These are phyloP conservation scores for Gambusia holbrooki DNA, from an alignment of 2,113 vertebrate species.

Conservation along the genomic window DNA sequence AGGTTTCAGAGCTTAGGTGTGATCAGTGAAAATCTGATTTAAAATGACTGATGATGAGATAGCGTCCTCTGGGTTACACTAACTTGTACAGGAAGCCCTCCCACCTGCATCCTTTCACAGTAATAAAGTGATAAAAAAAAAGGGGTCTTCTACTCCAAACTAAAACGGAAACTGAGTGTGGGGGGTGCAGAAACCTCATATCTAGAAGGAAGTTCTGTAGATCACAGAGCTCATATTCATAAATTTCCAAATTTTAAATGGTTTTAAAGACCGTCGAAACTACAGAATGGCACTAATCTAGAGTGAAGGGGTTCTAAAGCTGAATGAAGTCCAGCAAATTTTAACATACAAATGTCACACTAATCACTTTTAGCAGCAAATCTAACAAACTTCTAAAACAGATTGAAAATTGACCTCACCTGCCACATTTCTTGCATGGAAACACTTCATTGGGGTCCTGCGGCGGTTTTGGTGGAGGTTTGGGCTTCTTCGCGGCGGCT, in stretches of 20 bases:
- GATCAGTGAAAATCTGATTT: not conserved
- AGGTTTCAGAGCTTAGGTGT: not conserved
- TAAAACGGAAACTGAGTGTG: not conserved
- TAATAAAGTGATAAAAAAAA: not conserved
- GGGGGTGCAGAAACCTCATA: not conserved
- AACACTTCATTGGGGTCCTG: conserved; percentile 89
- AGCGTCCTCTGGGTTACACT: not conserved
- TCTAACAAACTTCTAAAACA: not conserved
- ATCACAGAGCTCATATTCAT: too few relatives aligned
- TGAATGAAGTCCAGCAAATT: not conserved
- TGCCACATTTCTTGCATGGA: conserved; percentile 97
- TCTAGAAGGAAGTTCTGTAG: not conserved
- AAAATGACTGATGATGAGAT: not conserved
- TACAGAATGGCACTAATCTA: not conserved
- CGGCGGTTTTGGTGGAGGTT: conserved; percentile 75
- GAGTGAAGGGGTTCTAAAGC: not conserved
- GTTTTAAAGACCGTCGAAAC: not conserved
- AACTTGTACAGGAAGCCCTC: not conserved
- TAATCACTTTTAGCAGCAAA: not conserved
- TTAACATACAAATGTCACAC: not conserved
- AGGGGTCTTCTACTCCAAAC: not conserved
- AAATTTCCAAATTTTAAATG: not conserved
- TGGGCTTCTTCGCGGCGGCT: conserved; percentile 79
- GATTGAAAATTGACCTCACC: conserved; percentile 69
- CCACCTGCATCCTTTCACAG: too few relatives aligned